Conservation (phyloP, 2,113 vertebrate genomes). For the Morphnarchus princeps region DNA sequence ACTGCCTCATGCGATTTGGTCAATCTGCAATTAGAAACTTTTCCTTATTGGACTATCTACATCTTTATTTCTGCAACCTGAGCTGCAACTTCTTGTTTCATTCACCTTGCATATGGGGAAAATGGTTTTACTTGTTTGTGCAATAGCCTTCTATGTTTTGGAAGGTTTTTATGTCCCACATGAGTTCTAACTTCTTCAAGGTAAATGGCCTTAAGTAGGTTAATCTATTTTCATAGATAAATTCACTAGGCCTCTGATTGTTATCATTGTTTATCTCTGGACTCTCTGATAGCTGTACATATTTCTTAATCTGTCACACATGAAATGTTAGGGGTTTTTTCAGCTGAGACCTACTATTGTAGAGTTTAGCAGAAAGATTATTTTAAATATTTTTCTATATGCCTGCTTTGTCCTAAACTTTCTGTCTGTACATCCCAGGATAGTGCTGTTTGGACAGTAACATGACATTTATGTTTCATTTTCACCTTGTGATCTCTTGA, state of each 20-base stretch:
- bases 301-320: background rate
- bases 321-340: background rate
- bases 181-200: background rate
- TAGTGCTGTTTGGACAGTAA: background rate
- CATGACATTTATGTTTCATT: background rate
- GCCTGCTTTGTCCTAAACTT: background rate
- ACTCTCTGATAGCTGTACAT: background rate
- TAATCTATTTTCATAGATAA: background rate
- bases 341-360: background rate
- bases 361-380: background rate
- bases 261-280: background rate
- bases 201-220: background rate
- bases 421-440: background rate
- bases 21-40: background rate
- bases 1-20: background rate
- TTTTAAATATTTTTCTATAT: background rate
- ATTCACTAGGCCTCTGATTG: background rate
- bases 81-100: accelerated
- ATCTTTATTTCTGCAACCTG: background rate
- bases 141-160: background rate
- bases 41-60: background rate
- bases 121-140: background rate
- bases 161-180: background rate
- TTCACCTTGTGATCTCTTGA: background rate
- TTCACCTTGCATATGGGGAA: background rate